Conservation (phyloP, 2,888 invertebrate species). For the Caenorhabditis afra region DNA sequence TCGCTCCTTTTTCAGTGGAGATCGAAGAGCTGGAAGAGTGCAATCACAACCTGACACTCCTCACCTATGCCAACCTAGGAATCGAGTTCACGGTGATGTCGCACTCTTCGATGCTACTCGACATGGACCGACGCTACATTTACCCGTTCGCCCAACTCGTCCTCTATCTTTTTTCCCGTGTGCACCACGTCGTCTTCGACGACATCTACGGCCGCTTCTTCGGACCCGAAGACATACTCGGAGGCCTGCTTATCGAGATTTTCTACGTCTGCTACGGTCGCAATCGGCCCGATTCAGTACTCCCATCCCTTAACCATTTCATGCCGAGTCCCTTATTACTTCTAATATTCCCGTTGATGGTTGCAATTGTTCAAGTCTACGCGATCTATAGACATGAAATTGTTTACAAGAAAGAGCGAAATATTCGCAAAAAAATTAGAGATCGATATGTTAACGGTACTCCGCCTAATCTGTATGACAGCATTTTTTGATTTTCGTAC, state of each 20-base stretch:
- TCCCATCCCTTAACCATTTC: not conserved
- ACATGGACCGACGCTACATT: not conserved
- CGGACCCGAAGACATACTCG: constrained; percentile 19
- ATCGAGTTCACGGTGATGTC: constrained; percentile 1
- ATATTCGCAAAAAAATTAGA: constrained; percentile 39
- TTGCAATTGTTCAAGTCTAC: constrained; percentile 5
- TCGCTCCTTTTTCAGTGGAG: constrained; percentile 21
- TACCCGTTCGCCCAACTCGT: constrained; percentile 12
- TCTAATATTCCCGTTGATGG: constrained; percentile 2
- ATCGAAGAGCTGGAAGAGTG: constrained; percentile 12
- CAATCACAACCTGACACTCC: constrained; percentile 13
- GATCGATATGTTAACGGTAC: constrained; percentile 20
- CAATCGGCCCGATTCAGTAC: not conserved
- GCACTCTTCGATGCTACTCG: constrained; percentile 19
- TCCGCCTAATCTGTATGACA: not conserved
- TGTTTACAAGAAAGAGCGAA: constrained; percentile 15
- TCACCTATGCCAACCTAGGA: constrained; percentile 12
- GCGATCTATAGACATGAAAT: not conserved
- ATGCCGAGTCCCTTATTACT: not conserved
- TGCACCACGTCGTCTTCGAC: not conserved
- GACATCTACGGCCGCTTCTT: constrained; percentile 8
- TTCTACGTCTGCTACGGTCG: not conserved
- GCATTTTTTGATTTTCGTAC: constrained; percentile 11
- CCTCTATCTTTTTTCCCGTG: constrained; percentile 12
- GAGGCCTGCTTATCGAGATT: constrained; percentile 11